Evolutionary conservation across 2,888 invertebrate species (phyloP).

Genomic region (Synergus laeviventris): DNA sequence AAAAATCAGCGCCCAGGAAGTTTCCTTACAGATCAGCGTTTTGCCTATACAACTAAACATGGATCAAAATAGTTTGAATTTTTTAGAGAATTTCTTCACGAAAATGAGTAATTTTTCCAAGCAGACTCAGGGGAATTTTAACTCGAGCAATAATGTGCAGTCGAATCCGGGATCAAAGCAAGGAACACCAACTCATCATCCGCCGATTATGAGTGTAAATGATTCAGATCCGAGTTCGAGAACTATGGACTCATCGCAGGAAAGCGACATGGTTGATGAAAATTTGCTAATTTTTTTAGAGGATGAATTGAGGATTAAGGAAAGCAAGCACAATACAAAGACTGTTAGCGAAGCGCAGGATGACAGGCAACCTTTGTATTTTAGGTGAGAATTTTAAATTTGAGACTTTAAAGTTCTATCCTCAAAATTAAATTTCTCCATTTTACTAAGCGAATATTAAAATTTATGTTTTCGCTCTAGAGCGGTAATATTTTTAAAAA

Average conservation of each 20-base stretch:
- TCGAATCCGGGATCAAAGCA: conserved; percentile 79
- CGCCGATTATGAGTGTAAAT: conserved; percentile 86
- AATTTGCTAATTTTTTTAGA: conserved; percentile 84
- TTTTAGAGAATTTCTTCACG: conserved; percentile 91
- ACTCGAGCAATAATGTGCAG: conserved; percentile 73
- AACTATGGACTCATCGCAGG: conserved; percentile 75
- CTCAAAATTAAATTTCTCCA: too few species aligned
- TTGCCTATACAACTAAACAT: conserved; percentile 95
- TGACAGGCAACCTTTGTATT: conserved; percentile 83
- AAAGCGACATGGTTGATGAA: conserved; percentile 76
- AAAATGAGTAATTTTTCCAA: conserved; percentile 78
- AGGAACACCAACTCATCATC: conserved; percentile 84
- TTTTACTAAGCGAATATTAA: too few species aligned
- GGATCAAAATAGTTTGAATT: conserved; percentile 96
- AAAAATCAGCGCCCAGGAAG: conserved; percentile 85
- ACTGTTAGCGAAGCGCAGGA: conserved; percentile 73
- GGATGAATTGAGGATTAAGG: conserved; percentile 79
- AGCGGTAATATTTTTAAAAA: too few species aligned
- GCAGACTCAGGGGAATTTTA: conserved; percentile 56
- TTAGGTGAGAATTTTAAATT: conserved; percentile 77
- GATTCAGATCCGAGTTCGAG: conserved; percentile 72
- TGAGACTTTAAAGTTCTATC: neutral
- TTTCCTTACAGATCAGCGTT: conserved; percentile 90
- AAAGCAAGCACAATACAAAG: conserved; percentile 68
- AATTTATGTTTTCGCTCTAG: too few species aligned